These are phyloP conservation scores for Lycodopsis pacificus DNA, from an alignment of 2,797 vertebrate genomes.

Conservation along the genomic window DNA sequence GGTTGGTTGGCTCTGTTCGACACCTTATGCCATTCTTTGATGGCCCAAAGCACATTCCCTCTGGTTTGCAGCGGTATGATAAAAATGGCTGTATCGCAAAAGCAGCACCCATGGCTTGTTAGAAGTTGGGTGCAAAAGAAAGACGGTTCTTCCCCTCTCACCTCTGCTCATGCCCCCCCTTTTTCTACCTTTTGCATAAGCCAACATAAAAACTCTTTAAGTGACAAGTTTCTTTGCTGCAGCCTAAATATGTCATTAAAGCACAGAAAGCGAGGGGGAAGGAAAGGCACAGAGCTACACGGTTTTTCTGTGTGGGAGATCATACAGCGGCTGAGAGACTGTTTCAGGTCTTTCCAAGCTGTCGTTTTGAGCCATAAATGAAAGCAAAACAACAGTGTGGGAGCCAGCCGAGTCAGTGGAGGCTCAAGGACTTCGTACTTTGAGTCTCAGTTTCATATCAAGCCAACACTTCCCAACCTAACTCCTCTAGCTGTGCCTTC, in stretches of 20 bases:
- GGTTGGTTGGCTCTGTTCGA: slow-evolving; percentile 19
- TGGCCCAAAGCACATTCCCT: slow-evolving; percentile 29
- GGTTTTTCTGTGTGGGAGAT: slow-evolving; percentile 49
- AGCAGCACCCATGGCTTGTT: slow-evolving; percentile 18
- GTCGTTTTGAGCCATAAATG: slow-evolving; percentile 59
- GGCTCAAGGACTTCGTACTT: slow-evolving; percentile 67
- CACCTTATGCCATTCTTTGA: slow-evolving; percentile 43
- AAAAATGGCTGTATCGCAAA: slow-evolving; percentile 39
- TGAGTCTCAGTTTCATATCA: slow-evolving; percentile 65
- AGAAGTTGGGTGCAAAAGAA: slow-evolving; percentile 34
- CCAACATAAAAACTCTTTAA: slow-evolving; percentile 32
- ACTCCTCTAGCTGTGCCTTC: slow-evolving; percentile 67
- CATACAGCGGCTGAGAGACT: slow-evolving; percentile 34
- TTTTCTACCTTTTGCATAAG: slow-evolving; percentile 4
- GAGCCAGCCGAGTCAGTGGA: slow-evolving; percentile 57
- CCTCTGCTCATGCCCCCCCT: neutral
- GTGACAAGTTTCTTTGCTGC: slow-evolving; percentile 26
- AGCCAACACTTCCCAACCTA: slow-evolving; percentile 66
- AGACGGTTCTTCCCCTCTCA: neutral
- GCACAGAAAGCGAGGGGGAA: slow-evolving; percentile 15
- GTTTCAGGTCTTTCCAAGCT: slow-evolving; percentile 65
- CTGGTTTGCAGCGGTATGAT: slow-evolving; percentile 21
- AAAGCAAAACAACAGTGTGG: slow-evolving; percentile 57
- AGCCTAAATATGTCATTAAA: slow-evolving; percentile 45
- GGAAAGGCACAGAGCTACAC: slow-evolving; percentile 26